Percentiles rank a stretch among this genome's conserved stretches.
Conservation (phyloP, 2,113 vertebrate genomes). For the Ochotona curzoniae region DNA sequence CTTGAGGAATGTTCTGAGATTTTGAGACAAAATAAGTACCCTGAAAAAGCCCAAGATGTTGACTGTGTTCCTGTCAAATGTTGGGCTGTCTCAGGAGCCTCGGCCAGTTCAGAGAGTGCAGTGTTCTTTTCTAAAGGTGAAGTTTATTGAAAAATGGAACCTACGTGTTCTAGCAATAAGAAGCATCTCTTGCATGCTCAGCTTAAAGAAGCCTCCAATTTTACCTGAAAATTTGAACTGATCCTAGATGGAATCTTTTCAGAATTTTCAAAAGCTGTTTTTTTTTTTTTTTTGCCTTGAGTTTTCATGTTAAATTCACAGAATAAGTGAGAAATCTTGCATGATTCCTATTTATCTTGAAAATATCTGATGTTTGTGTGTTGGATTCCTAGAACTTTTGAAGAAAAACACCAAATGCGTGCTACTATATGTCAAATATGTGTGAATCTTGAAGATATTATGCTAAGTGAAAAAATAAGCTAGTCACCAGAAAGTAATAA, state of each 20-base stretch:
- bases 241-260: too few species aligned
- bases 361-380: not conserved
- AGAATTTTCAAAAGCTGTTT: too few species aligned
- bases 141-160: not conserved
- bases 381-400: not conserved
- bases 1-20: not conserved
- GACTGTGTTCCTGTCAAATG: conserved; percentile 38
- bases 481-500: not conserved
- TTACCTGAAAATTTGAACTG: too few species aligned
- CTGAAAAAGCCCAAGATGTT: not conserved
- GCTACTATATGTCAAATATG: not conserved
- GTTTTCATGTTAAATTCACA: not conserved
- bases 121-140: not conserved
- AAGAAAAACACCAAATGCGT: not conserved
- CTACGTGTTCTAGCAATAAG: not conserved
- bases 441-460: not conserved
- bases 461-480: not conserved
- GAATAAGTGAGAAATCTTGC: not conserved
- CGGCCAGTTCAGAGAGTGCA: not conserved
- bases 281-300: too few species aligned
- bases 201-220: too few species aligned
- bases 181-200: too few species aligned
- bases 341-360: not conserved
- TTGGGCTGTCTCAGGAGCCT: not conserved
- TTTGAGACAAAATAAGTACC: not conserved